phyloP scores from a whole-genome alignment of 2,113 vertebrate genomes.

The Cochlearius cochlearius region DNA sequence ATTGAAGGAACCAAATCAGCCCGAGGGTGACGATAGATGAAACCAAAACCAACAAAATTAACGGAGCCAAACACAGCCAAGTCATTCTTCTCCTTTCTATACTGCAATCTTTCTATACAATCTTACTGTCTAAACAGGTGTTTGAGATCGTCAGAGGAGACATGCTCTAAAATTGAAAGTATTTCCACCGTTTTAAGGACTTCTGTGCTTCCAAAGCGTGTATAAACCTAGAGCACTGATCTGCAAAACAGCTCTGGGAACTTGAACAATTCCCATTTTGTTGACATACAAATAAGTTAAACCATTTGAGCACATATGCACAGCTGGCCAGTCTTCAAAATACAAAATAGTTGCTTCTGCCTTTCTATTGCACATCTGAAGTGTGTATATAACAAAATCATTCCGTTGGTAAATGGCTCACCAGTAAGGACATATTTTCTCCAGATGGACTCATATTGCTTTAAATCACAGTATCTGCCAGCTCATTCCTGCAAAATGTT shows the following conservation, averaged over 20 bases:
- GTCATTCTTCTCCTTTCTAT: neutral
- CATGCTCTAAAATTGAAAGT: neutral
- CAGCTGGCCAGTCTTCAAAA: neutral
- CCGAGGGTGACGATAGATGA: neutral
- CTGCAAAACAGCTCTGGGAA: neutral
- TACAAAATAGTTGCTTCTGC: neutral
- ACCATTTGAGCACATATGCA: neutral
- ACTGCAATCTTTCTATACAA: neutral
- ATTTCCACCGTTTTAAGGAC: neutral
- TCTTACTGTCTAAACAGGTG: neutral
- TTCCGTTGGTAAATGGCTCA: neutral
- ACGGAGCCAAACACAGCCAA: neutral
- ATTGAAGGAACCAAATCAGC: neutral
- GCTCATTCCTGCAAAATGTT: neutral
- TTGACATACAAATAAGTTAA: neutral
- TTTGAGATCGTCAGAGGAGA: neutral
- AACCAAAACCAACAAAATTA: neutral
- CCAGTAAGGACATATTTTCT: neutral
- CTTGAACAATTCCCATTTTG: neutral
- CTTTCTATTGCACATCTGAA: neutral
- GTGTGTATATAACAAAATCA: neutral
- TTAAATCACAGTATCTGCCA: neutral
- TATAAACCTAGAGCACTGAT: neutral
- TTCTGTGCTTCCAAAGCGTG: neutral
- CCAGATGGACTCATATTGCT: neutral